Conservation (phyloP, 2,888 invertebrate genomes). For the Bimastos eiseni region DNA sequence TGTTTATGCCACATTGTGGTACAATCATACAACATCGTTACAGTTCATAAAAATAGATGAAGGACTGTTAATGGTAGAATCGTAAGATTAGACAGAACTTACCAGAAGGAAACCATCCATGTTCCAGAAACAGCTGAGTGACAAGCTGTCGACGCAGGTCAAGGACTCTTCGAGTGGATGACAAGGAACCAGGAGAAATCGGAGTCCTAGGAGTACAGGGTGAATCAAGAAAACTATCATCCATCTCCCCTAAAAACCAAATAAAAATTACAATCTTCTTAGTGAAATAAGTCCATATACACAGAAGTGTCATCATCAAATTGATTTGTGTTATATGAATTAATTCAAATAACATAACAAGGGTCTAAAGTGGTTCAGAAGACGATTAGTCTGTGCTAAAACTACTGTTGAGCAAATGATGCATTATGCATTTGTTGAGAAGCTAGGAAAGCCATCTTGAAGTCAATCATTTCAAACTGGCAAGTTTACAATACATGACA, state of each 20-base stretch:
- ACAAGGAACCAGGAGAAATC: constrained; percentile 66
- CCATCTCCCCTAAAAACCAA: constrained; percentile 35
- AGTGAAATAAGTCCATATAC: background rate
- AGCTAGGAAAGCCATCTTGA: background rate
- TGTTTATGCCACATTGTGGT: background rate
- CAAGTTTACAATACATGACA: no score
- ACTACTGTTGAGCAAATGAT: no score
- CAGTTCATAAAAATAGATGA: background rate
- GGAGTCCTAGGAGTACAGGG: constrained; percentile 89
- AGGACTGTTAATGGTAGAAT: background rate
- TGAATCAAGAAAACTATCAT: constrained; percentile 54
- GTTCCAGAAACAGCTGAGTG: constrained; percentile 87
- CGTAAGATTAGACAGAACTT: constrained; percentile 55
- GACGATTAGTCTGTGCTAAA: no score
- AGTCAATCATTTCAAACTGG: background rate
- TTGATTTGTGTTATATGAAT: background rate
- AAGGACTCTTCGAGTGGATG: constrained; percentile 73
- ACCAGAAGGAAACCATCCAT: constrained; percentile 87
- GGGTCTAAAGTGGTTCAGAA: no score
- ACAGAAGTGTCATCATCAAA: background rate
- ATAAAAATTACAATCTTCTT: background rate
- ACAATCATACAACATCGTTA: background rate
- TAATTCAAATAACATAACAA: background rate
- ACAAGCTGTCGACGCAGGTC: constrained; percentile 91
- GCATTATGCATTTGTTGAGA: background rate